Evolutionary conservation across 2,888 invertebrate genomes (phyloP), one percentile per base, ranked within the genome.

Genomic region (Digitonthophagus gazella): DNA sequence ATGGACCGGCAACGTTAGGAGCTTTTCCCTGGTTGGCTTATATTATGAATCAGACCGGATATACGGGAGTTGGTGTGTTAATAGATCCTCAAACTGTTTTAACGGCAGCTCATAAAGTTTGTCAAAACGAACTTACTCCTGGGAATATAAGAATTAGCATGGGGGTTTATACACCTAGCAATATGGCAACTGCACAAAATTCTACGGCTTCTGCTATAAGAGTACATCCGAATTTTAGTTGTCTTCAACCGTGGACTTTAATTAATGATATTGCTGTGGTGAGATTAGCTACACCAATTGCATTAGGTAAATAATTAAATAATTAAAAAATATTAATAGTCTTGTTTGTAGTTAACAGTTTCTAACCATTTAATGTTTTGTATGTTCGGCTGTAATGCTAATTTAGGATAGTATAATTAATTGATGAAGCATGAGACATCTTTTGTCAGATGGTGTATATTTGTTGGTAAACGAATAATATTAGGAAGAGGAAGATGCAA

Each of bases 251-350:
- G 0, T 85, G 84, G 67, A 93, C 92, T 72, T 84, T 96, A 58
- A 89, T 90, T 74, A 93, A 93, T 78, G 93, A 96, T 79, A 86
- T 97, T 44, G 95, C 95, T 0, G 85, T 97, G 0, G 80, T 97
- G 20, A 86, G 89, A 69, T 16, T 71, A n/a, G 56, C 71, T 16
- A 58, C 57, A 3, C 77, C 88, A 0, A 87, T 61, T 19, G 8
- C 61, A 16, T 3, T 44, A 8, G 28, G 28, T 44, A 44, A 11
- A n/a, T n/a, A n/a, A n/a, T n/a, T n/a, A n/a, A n/a, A n/a, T n/a
- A n/a, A n/a, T n/a, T 44, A 44, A 44, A 8, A 44, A 44, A 2
- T 44, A 2, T 44, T 44, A 3, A 44, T 44, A 8, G 11, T 8
- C 11, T 22, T 44, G 2, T 44, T 44, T 44, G 6, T 44, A 5